Conservation (phyloP, 1,140 invertebrate species). For the Homalodisca vitripennis region DNA sequence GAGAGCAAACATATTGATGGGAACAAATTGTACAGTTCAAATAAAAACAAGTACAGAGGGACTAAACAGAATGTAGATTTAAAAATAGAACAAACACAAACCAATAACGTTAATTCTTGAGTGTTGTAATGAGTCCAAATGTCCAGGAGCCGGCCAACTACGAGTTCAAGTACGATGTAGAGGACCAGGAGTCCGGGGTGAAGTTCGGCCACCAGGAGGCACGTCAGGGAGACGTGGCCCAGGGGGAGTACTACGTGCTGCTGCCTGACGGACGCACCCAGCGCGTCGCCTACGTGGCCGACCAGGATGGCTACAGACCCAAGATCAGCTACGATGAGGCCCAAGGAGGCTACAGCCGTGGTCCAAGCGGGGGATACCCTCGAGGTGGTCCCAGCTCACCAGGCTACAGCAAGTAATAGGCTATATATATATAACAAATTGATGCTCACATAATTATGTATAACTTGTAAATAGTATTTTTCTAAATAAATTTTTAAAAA, state of each 20-base stretch:
- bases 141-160: conserved; percentile 78
- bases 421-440: too few relatives aligned
- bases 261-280: conserved; percentile 76
- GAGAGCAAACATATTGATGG: too few relatives aligned
- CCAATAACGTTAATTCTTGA: too few relatives aligned
- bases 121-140: too few relatives aligned
- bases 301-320: conserved; percentile 76
- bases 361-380: not conserved
- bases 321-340: conserved; percentile 64
- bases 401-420: not conserved
- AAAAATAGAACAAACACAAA: too few relatives aligned
- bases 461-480: too few relatives aligned
- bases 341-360: not conserved
- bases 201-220: conserved; percentile 80
- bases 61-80: too few relatives aligned
- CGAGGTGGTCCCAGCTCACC: not conserved
- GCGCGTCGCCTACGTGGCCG: conserved; percentile 78
- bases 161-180: conserved; percentile 81
- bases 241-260: conserved; percentile 80
- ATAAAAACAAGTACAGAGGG: too few relatives aligned
- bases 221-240: conserved; percentile 73
- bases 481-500: too few relatives aligned
- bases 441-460: too few relatives aligned
- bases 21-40: too few relatives aligned
- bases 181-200: conserved; percentile 70